These are phyloP conservation scores for Macropus fuliginosus DNA, from an alignment of 2,797 vertebrate genomes.

Conservation along the genomic window DNA sequence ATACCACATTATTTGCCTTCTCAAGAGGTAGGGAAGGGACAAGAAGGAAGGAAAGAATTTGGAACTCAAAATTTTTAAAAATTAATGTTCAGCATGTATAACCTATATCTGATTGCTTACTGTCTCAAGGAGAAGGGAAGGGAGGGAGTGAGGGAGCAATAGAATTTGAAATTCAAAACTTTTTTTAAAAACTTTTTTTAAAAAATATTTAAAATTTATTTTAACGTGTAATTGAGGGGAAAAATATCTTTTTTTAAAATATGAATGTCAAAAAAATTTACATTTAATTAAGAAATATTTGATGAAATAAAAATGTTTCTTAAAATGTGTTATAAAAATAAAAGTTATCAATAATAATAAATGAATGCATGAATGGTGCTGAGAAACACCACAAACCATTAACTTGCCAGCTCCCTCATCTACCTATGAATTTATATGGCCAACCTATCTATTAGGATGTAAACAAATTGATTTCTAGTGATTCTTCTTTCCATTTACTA, in stretches of 20 bases:
- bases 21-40: neutral
- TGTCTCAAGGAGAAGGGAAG: neutral
- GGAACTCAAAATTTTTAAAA: neutral
- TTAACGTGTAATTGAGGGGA: neutral
- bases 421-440: neutral
- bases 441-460: neutral
- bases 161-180: neutral
- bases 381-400: neutral
- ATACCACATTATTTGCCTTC: neutral
- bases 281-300: neutral
- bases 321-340: slow-evolving; percentile 16
- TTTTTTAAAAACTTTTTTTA: too few relatives aligned
- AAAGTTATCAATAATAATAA: slow-evolving; percentile 4
- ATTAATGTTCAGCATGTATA: neutral
- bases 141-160: neutral
- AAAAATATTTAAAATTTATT: neutral
- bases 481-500: neutral
- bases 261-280: neutral
- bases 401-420: neutral
- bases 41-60: neutral
- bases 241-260: neutral
- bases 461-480: neutral
- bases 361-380: neutral
- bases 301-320: neutral
- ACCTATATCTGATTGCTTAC: too few relatives aligned